Evolutionary conservation across 2,113 vertebrate species (phyloP).

Genomic region (cattle (Bos taurus)): DNA sequence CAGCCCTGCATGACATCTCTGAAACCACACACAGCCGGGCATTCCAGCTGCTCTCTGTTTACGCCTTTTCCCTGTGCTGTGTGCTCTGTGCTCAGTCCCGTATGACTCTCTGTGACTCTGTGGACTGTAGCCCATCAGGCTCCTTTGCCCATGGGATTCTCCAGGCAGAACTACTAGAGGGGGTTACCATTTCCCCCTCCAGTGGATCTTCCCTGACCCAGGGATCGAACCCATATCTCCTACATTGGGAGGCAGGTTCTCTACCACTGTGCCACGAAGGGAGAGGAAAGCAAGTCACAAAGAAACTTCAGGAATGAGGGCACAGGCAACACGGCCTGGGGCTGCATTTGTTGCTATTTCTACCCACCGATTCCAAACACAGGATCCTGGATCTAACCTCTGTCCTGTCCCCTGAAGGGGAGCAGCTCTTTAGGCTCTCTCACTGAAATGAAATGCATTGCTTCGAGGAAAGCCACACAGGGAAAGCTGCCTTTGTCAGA

Average conservation of each 20-base stretch:
- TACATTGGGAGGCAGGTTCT: background rate
- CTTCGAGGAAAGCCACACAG: background rate
- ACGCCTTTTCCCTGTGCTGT: background rate
- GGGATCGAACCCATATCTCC: background rate
- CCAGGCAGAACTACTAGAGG: background rate
- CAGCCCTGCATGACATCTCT: background rate
- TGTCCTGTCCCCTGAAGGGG: background rate
- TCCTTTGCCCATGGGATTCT: background rate
- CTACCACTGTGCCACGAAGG: background rate
- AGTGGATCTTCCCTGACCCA: background rate
- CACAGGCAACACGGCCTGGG: background rate
- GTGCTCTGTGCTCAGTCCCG: background rate
- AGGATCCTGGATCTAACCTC: background rate
- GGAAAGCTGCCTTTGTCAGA: background rate
- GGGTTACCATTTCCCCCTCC: background rate
- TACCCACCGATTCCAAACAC: background rate
- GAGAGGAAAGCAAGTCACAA: background rate
- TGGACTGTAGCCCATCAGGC: background rate
- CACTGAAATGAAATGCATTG: background rate
- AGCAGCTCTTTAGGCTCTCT: background rate
- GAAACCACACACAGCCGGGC: constrained; percentile 8
- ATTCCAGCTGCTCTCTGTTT: background rate
- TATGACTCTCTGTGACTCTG: background rate
- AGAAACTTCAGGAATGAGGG: background rate
- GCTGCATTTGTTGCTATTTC: background rate